Conservation (phyloP, 2,888 invertebrate species). For the Zeuzera pyrina region DNA sequence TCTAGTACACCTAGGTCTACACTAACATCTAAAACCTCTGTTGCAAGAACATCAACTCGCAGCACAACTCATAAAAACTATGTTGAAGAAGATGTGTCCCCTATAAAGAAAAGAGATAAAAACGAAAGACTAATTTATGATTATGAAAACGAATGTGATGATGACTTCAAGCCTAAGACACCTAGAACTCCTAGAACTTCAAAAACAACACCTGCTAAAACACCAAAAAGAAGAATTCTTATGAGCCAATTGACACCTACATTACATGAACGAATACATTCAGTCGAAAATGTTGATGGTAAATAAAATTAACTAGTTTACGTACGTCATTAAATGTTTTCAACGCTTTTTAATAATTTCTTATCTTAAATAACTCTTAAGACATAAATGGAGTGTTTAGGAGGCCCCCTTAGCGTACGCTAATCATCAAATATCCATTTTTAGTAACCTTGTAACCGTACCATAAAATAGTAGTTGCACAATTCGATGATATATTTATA, state of each 20-base stretch:
- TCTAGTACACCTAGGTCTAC: not conserved
- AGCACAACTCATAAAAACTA: not conserved
- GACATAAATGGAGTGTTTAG: too few relatives aligned
- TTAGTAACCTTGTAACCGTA: too few relatives aligned
- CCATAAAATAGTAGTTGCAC: too few relatives aligned
- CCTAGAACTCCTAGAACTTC: conserved; percentile 15
- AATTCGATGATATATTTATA: too few relatives aligned
- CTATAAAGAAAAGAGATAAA: too few relatives aligned
- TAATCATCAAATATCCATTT: too few relatives aligned
- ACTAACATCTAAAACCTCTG: not conserved
- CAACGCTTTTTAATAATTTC: not conserved
- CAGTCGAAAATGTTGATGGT: conserved; percentile 53
- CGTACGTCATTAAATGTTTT: too few relatives aligned
- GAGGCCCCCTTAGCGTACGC: too few relatives aligned
- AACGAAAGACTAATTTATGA: not conserved
- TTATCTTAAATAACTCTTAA: not conserved
- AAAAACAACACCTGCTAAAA: conserved; percentile 19
- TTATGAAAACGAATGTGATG: not conserved
- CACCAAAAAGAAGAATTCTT: conserved; percentile 45
- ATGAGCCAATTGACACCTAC: conserved; percentile 52
- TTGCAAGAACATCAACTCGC: not conserved
- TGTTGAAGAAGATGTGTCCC: too few relatives aligned
- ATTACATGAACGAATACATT: conserved; percentile 42
- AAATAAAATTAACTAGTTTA: too few relatives aligned
- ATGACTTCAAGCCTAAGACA: conserved; percentile 22